Evolutionary conservation across 2,888 invertebrate genomes (phyloP), one percentile per base, ranked within the genome.

Genomic region (Leucania comma): DNA sequence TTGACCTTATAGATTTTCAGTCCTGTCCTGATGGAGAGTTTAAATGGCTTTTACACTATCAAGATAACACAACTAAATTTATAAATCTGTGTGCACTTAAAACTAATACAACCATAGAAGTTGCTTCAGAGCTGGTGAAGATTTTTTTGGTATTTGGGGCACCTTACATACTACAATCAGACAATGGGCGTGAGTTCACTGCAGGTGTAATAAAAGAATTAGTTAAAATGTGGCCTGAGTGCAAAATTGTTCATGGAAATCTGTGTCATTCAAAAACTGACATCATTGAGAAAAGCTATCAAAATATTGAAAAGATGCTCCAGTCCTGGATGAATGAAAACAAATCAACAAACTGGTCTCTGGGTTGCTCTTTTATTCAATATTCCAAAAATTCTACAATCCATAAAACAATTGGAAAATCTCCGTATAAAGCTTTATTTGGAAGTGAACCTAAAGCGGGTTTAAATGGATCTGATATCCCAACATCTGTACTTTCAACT

Each of bases 151-250:
- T 56, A n/a, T 35, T 63, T 26, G 57, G 62, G 5, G 8, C 32
- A 35, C 62, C 54, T 14, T 35, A 53, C n/a, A 26, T 63, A 38
- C 38, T 57, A 9, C 38, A 63, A 26, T 38, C 35, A 2, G 38
- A 57, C n/a, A 38, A 26, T 26, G 26, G n/a, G 0, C 38, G 26
- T 38, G 56, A 54, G 14, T 56, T 63, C 9, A 38, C 26, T 9
- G 63, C 57, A 63, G 38, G 35, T 24, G 24, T 63, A n/a, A 35
- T 63, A n/a, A 26, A 63, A 63, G 57, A 63, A 54, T n/a, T 54
- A 63, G 2, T n/a, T 35, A 3, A 20, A n/a, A 56, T 56, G 35
- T 62, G 54, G 54, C 62, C 62, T 4, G 35, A 35, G 14, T 54
- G 62, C 24, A 62, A 54, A 62, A 35, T 62, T 20, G 35, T 62